A percentile compares a stretch with the other conserved stretches of the same genome.
Conservation (phyloP, 2,888 invertebrate species). For the Ypsolopha scabrella region DNA sequence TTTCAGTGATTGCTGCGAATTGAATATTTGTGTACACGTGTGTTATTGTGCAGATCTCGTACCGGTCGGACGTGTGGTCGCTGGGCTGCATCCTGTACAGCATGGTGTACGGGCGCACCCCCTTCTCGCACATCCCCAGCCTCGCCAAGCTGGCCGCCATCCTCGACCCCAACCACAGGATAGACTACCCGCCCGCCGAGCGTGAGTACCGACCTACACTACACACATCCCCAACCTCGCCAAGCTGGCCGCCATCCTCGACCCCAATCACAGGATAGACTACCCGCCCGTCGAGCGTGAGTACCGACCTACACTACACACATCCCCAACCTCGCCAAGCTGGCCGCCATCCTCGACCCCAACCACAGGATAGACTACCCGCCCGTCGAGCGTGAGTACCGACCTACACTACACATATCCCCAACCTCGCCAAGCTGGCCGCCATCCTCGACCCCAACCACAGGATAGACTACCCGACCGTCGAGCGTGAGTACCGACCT, state of each 20-base stretch:
- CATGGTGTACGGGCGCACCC: slow-evolving; percentile 90
- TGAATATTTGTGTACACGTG: too few relatives aligned
- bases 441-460: slow-evolving; percentile 82
- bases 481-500: slow-evolving; percentile 54
- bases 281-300: slow-evolving; percentile 73
- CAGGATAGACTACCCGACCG: slow-evolving; percentile 78
- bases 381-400: slow-evolving; percentile 53
- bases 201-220: slow-evolving; percentile 70
- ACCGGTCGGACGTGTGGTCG: slow-evolving; percentile 97
- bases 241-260: slow-evolving; percentile 83
- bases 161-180: slow-evolving; percentile 77
- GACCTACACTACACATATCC: slow-evolving; percentile 76
- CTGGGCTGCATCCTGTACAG: slow-evolving; percentile 96
- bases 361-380: slow-evolving; percentile 82
- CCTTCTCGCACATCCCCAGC: slow-evolving; percentile 86
- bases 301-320: slow-evolving; percentile 73
- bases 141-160: slow-evolving; percentile 84
- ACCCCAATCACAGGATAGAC: slow-evolving; percentile 78
- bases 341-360: slow-evolving; percentile 82
- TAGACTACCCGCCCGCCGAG: slow-evolving; percentile 77
- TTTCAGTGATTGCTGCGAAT: too few relatives aligned
- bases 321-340: slow-evolving; percentile 80
- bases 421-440: slow-evolving; percentile 81
- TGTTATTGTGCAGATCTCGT: slow-evolving; percentile 76
- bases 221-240: slow-evolving; percentile 78